Base-by-base conservation (phyloP, 2,113 vertebrate genomes). In the Hydropotes inermis region DNA sequence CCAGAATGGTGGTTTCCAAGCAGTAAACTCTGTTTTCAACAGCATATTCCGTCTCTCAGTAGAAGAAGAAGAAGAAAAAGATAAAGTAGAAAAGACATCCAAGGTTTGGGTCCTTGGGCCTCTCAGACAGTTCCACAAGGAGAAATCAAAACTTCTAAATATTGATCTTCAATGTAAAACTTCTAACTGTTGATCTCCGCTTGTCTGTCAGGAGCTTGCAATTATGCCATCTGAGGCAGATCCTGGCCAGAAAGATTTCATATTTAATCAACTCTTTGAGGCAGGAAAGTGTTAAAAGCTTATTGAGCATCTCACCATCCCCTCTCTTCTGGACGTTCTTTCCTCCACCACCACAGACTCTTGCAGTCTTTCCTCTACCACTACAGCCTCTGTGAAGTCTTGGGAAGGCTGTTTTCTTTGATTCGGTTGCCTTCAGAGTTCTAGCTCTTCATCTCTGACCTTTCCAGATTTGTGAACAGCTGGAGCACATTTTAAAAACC, bases 71-170 rank as follows among this genome's bases (percentile, higher is more conserved):
- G 16, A 88, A 94, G 12, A 83, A 74, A 96, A 28, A 84, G 89
- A 12, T 6, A 17, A 52, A 50, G 7, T 10, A 52, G 45, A 76
- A 79, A 64, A 50, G n/a, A 57, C 3, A 0, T n/a, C 14, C 2
- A 79, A 43, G 4, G 3, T 83, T 91, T 95, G 9, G 47, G 12
- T 30, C 4, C 52, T 58, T 70, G 8, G 21, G 4, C 3, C 85
- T 91, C 60, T 1, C 2, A 55, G 50, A 30, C 7, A 30, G 82
- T 96, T 96, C 50, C 36, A 79, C 6, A 45, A n/a, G 33, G 45
- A 95, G 28, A 96, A 93, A 64, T 94, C n/a, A 87, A 95, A 86
- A 52, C 28, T 88, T 93, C 36, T 61, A 95, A 70, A 60, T 67
- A 85, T 55, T 30, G 39, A 89, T 92, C 33, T 64, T 90, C 15